Base-by-base conservation (phyloP, 1,140 invertebrate species). In the Acromyrmex echinatior region DNA sequence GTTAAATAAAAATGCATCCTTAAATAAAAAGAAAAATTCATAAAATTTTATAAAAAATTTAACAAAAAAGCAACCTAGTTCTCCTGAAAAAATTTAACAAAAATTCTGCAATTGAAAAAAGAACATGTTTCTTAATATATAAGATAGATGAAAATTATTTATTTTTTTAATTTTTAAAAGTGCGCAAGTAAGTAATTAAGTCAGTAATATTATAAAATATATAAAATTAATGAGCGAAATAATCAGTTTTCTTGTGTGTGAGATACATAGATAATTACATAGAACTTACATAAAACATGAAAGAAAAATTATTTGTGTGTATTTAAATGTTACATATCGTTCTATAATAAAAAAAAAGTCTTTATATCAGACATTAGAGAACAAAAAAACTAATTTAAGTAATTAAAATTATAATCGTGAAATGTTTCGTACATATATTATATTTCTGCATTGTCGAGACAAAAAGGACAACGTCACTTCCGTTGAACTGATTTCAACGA, bases 401-500 rank as follows among this genome's bases (percentile, higher is more conserved):
- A 35, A 62, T 73, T 25, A 31, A 31, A 74, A 60, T 4, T 53
- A 53, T 21, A 45, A 71, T 45, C 6, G 12, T 12, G 21, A 81
- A 45, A 31, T 21, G 16, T 1, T 28, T 6, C 16, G 6, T 25
- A 70, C 66, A n/a, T 0, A 25, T 25, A 25, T 25, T 25, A 25
- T 25, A 25, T 25, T 25, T 25, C 16, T 70, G 65, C 51, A 28
- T 49, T 58, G 60, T 71, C 53, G n/a, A 21, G n/a, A 28, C 12
- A 28, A 14, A 68, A 49, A 31, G 14, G n/a, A 68, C 65, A 68
- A 10, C 18, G 53, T 45, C 21, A 53, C 7, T 82, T 58, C 49
- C 35, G 25, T 62, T 31, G 51, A 70, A 39, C 31, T 62, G 39
- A 62, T 62, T 70, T 74, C 7, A 18, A 31, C 56, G 35, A 74